phyloP scores from a whole-genome alignment of 2,113 vertebrate species.

The Nothocercus julius region DNA sequence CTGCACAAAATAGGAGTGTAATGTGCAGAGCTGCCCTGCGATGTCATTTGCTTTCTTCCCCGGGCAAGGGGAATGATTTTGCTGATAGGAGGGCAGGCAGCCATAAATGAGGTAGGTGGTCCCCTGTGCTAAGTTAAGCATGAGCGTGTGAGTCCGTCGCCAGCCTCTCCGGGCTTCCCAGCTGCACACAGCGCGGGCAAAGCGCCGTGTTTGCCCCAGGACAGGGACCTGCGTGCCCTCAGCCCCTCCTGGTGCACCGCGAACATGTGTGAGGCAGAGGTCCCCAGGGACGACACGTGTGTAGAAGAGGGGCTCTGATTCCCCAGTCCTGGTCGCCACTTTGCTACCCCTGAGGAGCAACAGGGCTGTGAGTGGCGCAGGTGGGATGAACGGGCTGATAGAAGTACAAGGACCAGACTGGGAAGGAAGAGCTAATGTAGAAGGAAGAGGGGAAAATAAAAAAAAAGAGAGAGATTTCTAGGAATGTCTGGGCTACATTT shows the following conservation, averaged over 20 bases:
- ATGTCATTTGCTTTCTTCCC: background rate
- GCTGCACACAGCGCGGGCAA: background rate
- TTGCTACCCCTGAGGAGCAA: too few species aligned
- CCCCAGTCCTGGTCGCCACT: background rate
- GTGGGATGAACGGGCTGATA: background rate
- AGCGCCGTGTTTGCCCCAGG: too few species aligned
- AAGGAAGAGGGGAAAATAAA: too few species aligned
- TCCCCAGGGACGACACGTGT: background rate
- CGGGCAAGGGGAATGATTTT: background rate
- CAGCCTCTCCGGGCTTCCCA: background rate
- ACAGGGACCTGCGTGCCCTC: background rate
- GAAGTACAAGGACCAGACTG: background rate
- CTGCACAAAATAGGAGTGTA: accelerated
- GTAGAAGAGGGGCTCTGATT: background rate
- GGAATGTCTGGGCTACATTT: background rate
- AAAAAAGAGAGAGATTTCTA: background rate
- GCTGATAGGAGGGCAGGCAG: background rate
- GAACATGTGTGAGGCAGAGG: background rate
- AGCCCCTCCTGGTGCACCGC: too few species aligned
- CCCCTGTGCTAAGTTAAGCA: too few species aligned
- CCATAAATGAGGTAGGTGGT: too few species aligned
- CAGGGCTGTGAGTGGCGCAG: background rate
- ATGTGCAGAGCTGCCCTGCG: background rate
- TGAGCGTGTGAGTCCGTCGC: background rate
- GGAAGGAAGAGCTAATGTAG: background rate